Conservation (phyloP, 2,113 vertebrate species). For the Lophura nycthemera region DNA sequence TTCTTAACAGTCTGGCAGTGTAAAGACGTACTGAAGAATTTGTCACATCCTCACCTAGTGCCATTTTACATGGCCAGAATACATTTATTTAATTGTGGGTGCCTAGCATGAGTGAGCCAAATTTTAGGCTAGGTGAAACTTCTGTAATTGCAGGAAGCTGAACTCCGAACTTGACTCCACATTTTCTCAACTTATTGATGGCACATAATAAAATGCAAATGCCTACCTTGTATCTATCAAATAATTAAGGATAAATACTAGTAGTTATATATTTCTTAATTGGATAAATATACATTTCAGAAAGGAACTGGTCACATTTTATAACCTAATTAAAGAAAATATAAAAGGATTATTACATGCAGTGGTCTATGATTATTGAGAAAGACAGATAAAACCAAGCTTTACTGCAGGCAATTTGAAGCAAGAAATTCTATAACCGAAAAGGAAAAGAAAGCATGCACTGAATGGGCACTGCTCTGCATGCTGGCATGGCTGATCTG, state of each 20-base stretch:
- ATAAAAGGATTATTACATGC: constrained; percentile 23
- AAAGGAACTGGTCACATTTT: neutral
- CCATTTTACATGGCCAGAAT: neutral
- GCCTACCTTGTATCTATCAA: neutral
- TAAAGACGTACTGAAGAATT: neutral
- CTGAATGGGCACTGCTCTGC: neutral
- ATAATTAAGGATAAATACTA: constrained; percentile 36
- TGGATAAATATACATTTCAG: constrained; percentile 21
- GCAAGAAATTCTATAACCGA: neutral
- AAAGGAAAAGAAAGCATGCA: neutral
- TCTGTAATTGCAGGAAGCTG: neutral
- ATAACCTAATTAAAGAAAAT: constrained; percentile 32
- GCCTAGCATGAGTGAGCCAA: neutral
- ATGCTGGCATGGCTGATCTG: neutral
- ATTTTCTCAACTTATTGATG: neutral
- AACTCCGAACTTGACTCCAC: neutral
- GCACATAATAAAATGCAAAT: neutral
- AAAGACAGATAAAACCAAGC: neutral
- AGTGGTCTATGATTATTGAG: constrained; percentile 20
- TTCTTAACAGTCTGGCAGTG: neutral
- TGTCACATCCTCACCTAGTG: accelerated
- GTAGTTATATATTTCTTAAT: constrained; percentile 32
- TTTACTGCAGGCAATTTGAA: neutral
- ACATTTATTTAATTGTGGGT: neutral
- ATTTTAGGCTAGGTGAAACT: neutral